Conservation (phyloP, 2,113 vertebrate genomes). For the Neomonachus schauinslandi region DNA sequence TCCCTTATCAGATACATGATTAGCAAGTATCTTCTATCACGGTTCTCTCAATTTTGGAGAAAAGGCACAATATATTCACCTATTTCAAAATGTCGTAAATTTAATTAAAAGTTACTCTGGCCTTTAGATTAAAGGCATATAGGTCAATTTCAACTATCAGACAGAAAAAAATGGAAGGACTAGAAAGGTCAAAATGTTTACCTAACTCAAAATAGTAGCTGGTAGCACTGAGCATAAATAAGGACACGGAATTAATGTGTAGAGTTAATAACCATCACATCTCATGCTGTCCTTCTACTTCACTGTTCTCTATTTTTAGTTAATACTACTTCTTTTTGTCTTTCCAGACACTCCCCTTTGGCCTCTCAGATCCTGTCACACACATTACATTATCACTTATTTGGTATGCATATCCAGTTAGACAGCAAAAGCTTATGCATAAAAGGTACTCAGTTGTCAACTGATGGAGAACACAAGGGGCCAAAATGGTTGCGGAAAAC, state of each 20-base stretch:
- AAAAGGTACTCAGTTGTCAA: neutral
- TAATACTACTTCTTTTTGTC: neutral
- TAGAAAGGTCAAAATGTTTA: slow-evolving; percentile 1
- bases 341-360: neutral
- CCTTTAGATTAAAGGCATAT: slow-evolving; percentile 33
- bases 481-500: neutral
- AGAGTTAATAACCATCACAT: neutral
- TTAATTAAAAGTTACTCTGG: slow-evolving; percentile 42
- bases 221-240: neutral
- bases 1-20: neutral
- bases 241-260: neutral
- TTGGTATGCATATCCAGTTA: neutral
- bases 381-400: neutral
- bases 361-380: neutral
- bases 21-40: neutral
- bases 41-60: neutral
- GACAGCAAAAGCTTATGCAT: neutral
- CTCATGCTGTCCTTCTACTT: neutral
- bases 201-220: neutral
- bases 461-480: neutral
- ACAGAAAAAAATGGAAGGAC: neutral
- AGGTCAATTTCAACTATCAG: slow-evolving; percentile 15
- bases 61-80: neutral
- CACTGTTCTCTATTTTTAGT: neutral
- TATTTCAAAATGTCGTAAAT: slow-evolving; percentile 47